Percentiles rank a stretch among this genome's conserved stretches.
phyloP scores from a whole-genome alignment of 2,888 invertebrate genomes.

The Plebejus melissa region DNA sequence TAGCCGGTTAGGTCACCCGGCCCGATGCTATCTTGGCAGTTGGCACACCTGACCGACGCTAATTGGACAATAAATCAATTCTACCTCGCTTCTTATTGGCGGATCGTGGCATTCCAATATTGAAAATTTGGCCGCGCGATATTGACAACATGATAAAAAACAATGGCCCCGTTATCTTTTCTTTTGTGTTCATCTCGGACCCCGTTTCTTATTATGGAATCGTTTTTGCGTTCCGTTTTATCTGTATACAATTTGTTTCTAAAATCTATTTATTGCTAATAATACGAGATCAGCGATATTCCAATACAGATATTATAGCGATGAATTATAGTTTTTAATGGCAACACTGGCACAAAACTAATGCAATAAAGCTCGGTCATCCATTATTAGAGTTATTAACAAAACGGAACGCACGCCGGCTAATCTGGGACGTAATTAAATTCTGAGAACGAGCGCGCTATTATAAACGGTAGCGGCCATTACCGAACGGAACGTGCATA shows the following conservation, averaged over 20 bases:
- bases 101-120: conserved; percentile 79
- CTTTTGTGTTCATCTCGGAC: conserved; percentile 76
- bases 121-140: conserved; percentile 79
- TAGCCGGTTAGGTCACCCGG: conserved; percentile 75
- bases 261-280: conserved; percentile 44
- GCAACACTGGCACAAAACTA: conserved; percentile 33
- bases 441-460: conserved; percentile 76
- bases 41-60: conserved; percentile 80
- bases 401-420: conserved; percentile 69
- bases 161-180: conserved; percentile 74
- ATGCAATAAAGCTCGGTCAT: conserved; percentile 59
- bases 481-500: conserved; percentile 77
- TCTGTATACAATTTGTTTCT: conserved; percentile 77
- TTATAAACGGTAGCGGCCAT: conserved; percentile 78
- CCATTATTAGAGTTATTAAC: conserved; percentile 75
- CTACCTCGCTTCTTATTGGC: conserved; percentile 78
- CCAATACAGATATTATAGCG: background rate
- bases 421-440: conserved; percentile 77
- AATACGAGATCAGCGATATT: background rate
- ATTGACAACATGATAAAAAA: conserved; percentile 79
- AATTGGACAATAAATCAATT: conserved; percentile 81
- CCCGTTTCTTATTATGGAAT: conserved; percentile 74
- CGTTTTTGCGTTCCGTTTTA: conserved; percentile 69
- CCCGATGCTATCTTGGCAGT: conserved; percentile 78
- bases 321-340: conserved; percentile 7